Base-by-base conservation (phyloP, 2,113 vertebrate genomes). In the Struthidea cinerea region DNA sequence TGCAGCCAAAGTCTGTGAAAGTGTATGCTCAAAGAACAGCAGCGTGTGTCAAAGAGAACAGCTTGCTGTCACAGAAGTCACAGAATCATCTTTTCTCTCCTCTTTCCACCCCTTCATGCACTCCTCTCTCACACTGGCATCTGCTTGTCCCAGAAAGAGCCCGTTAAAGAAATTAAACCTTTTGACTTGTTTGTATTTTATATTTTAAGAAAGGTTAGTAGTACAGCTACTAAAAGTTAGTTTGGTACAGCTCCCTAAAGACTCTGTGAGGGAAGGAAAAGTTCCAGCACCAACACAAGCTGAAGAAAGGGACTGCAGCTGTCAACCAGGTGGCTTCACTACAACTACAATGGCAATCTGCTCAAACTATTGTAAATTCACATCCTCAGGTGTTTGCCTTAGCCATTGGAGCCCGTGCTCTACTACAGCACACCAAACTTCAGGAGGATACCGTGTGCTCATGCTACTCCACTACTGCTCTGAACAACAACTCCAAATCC, bases 101-200 rank as follows among this genome's bases (percentile, higher is more conserved):
- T 57, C 39, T 52, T 55, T 37, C 10, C 15, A 22, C 7, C 14
- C 1, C 0, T 52, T 56, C 55, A 50, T 1, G 33, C 2, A 2
- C 12, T 52, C 32, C 32, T 37, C 27, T 41, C 42, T 59, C 11
- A 4, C 0, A 0, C 7, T 28, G 17, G 27, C 20, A 73, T 7
- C 35, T 39, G 1, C 70, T 59, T 63, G 14, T 44, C 22, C 41
- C 24, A 39, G 19, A 79, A 90, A 85, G 6, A 27, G 13, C 4
- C 28, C 23, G 7, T 41, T 44, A 15, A 69, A 22, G 26, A 84
- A 86, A 35, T 5, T 47, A 76, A 32, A 55, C 13, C 0, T n/a
- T 11, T 49, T 47, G 1, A 24, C 16, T 11, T 73, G 2, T 19
- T 83, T 59, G 4, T 32, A 57, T 49, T 63, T 71, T 53, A 3